A percentile compares a stretch with the other conserved stretches of the same genome.
phyloP scores from a whole-genome alignment of 2,113 vertebrate genomes.

The Cinclus cinclus region DNA sequence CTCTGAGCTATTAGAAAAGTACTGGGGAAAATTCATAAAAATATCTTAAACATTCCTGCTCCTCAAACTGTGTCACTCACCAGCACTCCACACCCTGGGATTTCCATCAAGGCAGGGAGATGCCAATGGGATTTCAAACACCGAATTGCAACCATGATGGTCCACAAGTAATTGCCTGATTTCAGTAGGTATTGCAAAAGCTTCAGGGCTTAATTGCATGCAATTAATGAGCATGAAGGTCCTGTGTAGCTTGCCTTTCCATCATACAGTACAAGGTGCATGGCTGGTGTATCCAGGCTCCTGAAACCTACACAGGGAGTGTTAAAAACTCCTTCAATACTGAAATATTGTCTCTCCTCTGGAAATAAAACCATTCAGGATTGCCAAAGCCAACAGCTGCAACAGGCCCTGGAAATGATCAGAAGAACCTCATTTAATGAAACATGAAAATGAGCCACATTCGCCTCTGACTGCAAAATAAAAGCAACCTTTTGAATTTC shows the following conservation, averaged over 20 bases:
- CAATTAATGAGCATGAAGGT: neutral
- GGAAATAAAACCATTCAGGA: neutral
- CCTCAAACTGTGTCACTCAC: accelerated
- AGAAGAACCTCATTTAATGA: neutral
- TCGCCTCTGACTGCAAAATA: neutral
- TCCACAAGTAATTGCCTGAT: neutral
- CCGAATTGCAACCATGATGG: neutral
- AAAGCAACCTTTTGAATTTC: neutral
- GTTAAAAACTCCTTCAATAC: neutral
- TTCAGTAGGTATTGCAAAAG: neutral
- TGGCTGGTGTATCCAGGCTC: neutral
- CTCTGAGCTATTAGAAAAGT: neutral
- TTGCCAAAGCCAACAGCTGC: neutral
- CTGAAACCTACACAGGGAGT: neutral
- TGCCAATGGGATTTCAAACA: neutral
- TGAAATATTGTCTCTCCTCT: neutral
- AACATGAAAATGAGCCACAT: neutral
- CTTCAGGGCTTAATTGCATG: neutral
- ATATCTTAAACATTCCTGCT: neutral
- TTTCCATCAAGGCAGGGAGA: neutral
- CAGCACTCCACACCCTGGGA: neutral
- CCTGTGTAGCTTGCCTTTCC: neutral
- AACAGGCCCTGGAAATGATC: neutral
- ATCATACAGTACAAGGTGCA: neutral
- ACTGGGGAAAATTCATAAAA: neutral